phyloP scores from a whole-genome alignment of 2,113 vertebrate species.

The Psittacus erithacus region DNA sequence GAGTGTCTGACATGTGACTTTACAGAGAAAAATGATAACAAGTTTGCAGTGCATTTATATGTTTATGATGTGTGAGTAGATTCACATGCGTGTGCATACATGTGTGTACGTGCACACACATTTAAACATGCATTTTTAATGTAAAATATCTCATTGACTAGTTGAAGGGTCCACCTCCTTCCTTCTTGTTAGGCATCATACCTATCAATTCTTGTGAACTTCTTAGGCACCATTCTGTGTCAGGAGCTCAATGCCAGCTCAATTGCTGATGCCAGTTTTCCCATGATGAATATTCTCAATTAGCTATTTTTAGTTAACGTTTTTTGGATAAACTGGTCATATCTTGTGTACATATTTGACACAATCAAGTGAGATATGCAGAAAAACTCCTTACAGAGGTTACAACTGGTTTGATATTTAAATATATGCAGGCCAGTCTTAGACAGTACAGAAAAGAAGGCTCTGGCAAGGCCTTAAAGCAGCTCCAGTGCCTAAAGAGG shows the following conservation, averaged over 20 bases:
- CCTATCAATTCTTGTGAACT: accelerated
- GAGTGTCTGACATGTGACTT: neutral
- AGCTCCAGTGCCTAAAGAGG: neutral
- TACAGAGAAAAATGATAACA: neutral
- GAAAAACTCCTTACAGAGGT: neutral
- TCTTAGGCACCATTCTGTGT: neutral
- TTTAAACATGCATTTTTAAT: neutral
- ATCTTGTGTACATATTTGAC: neutral
- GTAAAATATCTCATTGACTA: neutral
- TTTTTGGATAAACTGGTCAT: neutral
- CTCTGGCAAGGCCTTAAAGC: neutral
- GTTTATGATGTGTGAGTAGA: neutral
- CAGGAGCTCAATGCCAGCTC: neutral
- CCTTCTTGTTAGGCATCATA: neutral
- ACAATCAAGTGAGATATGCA: neutral
- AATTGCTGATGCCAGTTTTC: neutral
- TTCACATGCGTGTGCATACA: accelerated
- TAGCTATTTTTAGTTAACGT: neutral
- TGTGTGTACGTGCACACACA: neutral
- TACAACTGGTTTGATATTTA: neutral
- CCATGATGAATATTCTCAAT: neutral
- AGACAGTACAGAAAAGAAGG: neutral
- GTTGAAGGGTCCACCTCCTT: neutral
- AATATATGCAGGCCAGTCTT: neutral
- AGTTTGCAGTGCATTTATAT: neutral